Conservation (phyloP, 1,140 invertebrate genomes). For the Adelges cooleyi region DNA sequence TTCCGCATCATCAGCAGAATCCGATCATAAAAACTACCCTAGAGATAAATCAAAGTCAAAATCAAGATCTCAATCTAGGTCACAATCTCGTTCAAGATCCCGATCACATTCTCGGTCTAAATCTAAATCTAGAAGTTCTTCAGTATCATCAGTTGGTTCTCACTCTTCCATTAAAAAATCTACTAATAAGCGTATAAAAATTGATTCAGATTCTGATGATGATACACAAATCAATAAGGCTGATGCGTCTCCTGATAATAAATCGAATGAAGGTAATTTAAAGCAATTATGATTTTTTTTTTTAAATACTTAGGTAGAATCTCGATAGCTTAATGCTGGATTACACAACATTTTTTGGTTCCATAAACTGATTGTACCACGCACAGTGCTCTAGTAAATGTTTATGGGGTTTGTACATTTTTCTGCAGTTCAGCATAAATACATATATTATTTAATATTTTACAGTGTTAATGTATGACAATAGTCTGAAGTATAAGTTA, state of each 20-base stretch:
- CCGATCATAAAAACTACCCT: conserved; percentile 33
- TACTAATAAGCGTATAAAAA: conserved; percentile 28
- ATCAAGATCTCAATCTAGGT: conserved; percentile 34
- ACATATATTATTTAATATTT: no score
- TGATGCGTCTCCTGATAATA: neutral
- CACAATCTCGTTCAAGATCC: conserved; percentile 30
- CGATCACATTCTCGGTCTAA: conserved; percentile 30
- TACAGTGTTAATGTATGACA: no score
- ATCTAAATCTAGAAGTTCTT: conserved; percentile 28
- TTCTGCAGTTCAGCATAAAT: no score
- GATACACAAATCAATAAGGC: neutral
- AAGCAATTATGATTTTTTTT: no score
- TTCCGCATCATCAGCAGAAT: conserved; percentile 32
- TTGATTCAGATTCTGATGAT: conserved; percentile 30
- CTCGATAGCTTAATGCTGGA: no score
- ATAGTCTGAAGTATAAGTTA: no score
- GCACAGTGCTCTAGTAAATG: no score
- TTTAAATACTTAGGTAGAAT: no score
- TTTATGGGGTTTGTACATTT: no score
- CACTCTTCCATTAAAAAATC: conserved; percentile 4
- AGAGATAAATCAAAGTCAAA: conserved; percentile 34
- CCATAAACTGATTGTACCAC: no score
- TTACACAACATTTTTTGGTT: no score
- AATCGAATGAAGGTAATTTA: neutral
- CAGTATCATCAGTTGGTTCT: neutral